A percentile compares a stretch with the other conserved stretches of the same genome.
phyloP scores from a whole-genome alignment of 2,888 invertebrate species.

The Darwinula stevensoni region DNA sequence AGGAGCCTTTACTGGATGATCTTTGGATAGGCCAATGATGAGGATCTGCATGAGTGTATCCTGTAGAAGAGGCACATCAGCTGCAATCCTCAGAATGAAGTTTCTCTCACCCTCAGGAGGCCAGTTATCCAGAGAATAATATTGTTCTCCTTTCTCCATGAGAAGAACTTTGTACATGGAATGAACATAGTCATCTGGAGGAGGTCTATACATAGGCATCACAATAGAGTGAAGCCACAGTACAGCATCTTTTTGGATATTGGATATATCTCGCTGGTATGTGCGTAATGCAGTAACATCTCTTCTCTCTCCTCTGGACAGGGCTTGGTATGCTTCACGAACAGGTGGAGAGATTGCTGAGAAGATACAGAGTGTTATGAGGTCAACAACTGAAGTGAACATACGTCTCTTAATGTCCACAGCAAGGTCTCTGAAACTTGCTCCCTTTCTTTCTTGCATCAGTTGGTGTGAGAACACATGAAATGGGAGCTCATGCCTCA shows the following conservation, averaged over 20 bases:
- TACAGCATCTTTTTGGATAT: constrained; percentile 53
- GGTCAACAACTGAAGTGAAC: constrained; percentile 49
- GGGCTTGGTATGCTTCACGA: constrained; percentile 25
- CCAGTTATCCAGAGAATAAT: constrained; percentile 51
- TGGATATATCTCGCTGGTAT: constrained; percentile 20
- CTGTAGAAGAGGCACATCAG: constrained; percentile 60
- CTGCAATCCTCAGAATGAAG: constrained; percentile 40
- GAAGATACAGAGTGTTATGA: constrained; percentile 56
- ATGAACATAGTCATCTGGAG: constrained; percentile 37
- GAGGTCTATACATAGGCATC: constrained; percentile 36
- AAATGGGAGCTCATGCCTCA: constrained; percentile 49
- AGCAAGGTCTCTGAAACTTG: constrained; percentile 22
- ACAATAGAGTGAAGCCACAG: constrained; percentile 64
- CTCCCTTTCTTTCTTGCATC: constrained; percentile 23
- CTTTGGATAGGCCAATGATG: constrained; percentile 42
- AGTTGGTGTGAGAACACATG: constrained; percentile 45
- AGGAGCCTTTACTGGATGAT: constrained; percentile 16
- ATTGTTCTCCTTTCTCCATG: constrained; percentile 31
- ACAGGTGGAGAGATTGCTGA: constrained; percentile 45
- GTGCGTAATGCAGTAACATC: constrained; percentile 16
- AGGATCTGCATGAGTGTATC: constrained; percentile 51
- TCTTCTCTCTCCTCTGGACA: constrained; percentile 23
- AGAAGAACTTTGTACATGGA: constrained; percentile 31
- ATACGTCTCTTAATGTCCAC: constrained; percentile 45
- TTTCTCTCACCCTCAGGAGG: constrained; percentile 66